phyloP scores from a whole-genome alignment of 2,797 vertebrate species.

The Orientallactaga sibirica region DNA sequence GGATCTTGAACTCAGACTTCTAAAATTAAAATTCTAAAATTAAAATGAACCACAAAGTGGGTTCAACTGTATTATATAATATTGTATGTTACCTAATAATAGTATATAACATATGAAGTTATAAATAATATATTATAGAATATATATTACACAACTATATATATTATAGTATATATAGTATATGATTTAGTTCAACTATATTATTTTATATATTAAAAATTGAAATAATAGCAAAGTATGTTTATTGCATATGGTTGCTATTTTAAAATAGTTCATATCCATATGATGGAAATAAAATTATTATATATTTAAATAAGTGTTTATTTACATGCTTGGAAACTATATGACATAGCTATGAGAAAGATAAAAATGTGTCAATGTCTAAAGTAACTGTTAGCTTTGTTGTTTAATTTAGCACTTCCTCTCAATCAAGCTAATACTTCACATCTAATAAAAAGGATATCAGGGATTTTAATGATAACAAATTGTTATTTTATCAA shows the following conservation, averaged over 20 bases:
- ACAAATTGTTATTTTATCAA: not conserved
- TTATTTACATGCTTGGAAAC: not conserved
- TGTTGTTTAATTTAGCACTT: slow-evolving; percentile 3
- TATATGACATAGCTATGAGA: not conserved
- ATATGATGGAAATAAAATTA: not conserved
- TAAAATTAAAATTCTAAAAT: not conserved
- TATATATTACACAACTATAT: no score
- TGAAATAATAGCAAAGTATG: not conserved
- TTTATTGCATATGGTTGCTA: not conserved
- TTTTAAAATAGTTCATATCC: not conserved
- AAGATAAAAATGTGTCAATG: not conserved
- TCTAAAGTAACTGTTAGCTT: not conserved
- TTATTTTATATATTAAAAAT: not conserved
- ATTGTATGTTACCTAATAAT: no score
- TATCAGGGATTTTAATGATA: not conserved
- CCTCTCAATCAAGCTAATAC: not conserved
- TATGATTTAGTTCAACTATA: not conserved
- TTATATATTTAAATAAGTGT: not conserved
- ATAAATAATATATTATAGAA: no score
- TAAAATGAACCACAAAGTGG: not conserved
- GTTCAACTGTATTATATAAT: no score
- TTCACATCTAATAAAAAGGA: not conserved
- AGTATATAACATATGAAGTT: no score
- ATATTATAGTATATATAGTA: no score
- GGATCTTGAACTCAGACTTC: not conserved